A percentile compares a stretch with the other conserved stretches of the same genome.
Conservation (phyloP, 2,888 invertebrate species). For the Drosophila nigritarsus region DNA sequence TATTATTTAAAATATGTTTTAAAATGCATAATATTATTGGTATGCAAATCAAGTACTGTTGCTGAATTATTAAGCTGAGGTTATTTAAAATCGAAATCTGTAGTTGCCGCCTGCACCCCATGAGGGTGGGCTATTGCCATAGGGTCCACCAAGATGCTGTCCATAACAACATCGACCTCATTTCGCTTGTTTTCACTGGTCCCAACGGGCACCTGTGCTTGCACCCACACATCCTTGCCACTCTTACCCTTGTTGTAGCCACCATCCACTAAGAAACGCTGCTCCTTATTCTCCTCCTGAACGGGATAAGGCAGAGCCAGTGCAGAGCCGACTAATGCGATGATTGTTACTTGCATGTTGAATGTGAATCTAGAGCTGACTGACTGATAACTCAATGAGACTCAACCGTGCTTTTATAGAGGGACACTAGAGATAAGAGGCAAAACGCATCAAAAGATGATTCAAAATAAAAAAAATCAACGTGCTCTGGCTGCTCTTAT, state of each 20-base stretch:
- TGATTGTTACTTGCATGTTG: conserved; percentile 38
- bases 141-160: conserved; percentile 81
- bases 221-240: conserved; percentile 62
- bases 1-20: conserved; percentile 13
- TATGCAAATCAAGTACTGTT: not conserved
- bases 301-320: conserved; percentile 32
- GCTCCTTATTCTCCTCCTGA: conserved; percentile 12
- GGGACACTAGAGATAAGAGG: not conserved
- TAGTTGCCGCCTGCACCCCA: conserved; percentile 55
- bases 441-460: not conserved
- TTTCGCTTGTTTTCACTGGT: conserved; percentile 77
- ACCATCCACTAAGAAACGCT: conserved; percentile 35
- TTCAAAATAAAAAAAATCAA: conserved; percentile 9
- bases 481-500: conserved; percentile 21
- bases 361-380: conserved; percentile 11
- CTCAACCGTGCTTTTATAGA: conserved; percentile 41
- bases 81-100: conserved; percentile 47
- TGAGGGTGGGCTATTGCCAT: conserved; percentile 71
- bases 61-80: not conserved
- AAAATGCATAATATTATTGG: not conserved
- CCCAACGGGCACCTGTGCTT: conserved; percentile 71
- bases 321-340: conserved; percentile 29
- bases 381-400: conserved; percentile 34
- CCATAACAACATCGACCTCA: conserved; percentile 70
- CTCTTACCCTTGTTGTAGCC: conserved; percentile 52